Conservation (phyloP, 1,140 invertebrate species). For the Vollenhovia emeryi region DNA sequence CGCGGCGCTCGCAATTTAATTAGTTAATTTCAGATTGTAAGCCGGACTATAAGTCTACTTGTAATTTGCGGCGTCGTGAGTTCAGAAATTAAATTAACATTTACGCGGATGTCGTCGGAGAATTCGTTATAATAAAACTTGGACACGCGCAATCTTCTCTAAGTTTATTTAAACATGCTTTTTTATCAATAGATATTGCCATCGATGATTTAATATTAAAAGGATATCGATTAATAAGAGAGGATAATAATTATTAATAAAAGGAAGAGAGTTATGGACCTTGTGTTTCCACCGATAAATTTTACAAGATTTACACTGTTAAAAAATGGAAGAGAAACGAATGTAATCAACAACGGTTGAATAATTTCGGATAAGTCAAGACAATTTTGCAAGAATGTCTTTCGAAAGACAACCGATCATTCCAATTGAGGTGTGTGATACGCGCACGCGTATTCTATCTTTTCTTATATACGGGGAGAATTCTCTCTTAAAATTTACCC, state of each 20-base stretch:
- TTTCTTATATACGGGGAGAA: too few relatives aligned
- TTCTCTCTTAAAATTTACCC: too few relatives aligned
- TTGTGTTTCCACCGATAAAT: neutral
- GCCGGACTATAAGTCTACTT: slow-evolving; percentile 37
- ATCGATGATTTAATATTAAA: neutral
- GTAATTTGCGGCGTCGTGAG: slow-evolving; percentile 41
- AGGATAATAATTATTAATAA: neutral
- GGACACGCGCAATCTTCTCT: neutral
- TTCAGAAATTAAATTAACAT: slow-evolving; percentile 46
- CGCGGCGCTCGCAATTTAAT: slow-evolving; percentile 54
- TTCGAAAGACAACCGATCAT: neutral
- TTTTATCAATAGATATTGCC: neutral
- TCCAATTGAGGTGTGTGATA: neutral
- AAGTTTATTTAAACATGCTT: neutral
- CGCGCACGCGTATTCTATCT: neutral
- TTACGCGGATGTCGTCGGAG: neutral
- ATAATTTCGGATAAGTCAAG: neutral
- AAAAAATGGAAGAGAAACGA: neutral
- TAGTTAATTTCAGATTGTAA: slow-evolving; percentile 55
- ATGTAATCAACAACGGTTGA: neutral
- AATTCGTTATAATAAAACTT: neutral
- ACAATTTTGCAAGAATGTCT: neutral
- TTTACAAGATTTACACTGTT: neutral
- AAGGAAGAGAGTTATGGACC: neutral
- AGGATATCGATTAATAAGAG: neutral